Evolutionary conservation across 2,888 invertebrate genomes (phyloP).

Genomic region (Xestia xanthographa): DNA sequence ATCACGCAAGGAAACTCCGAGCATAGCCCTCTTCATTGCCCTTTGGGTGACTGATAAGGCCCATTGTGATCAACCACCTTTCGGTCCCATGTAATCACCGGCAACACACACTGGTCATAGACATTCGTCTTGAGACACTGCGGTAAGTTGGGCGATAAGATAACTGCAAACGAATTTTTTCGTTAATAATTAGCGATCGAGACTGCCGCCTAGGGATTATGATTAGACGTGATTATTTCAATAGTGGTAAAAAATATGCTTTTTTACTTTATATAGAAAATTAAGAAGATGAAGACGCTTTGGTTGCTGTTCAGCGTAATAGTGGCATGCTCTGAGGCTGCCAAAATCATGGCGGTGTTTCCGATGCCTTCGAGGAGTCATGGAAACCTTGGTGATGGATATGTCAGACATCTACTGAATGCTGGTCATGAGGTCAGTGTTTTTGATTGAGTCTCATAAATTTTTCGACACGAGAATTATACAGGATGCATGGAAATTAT

Average conservation of each 20-base stretch:
- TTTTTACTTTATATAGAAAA: constrained; percentile 12
- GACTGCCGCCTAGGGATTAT: no score
- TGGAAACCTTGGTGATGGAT: constrained; percentile 69
- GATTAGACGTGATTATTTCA: background rate
- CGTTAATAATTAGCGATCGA: no score
- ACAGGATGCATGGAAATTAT: background rate
- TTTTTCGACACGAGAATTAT: background rate
- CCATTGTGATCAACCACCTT: no score
- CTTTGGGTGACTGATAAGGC: no score
- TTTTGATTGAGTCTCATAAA: background rate
- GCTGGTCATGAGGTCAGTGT: constrained; percentile 74
- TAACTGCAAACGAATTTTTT: no score
- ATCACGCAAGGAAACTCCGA: no score
- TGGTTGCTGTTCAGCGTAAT: constrained; percentile 26
- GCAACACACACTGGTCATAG: no score
- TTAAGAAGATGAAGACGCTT: constrained; percentile 3
- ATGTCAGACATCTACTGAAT: constrained; percentile 68
- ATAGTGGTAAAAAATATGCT: background rate
- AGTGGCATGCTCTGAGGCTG: constrained; percentile 46
- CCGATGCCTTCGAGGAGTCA: constrained; percentile 73
- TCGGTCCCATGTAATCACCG: no score
- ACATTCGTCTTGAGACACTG: no score
- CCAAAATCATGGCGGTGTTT: constrained; percentile 70
- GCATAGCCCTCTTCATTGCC: no score
- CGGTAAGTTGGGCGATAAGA: no score